Evolutionary conservation across 2,888 invertebrate species (phyloP), one percentile per base, ranked within the genome.

Genomic region (Flexamia atlantica): DNA sequence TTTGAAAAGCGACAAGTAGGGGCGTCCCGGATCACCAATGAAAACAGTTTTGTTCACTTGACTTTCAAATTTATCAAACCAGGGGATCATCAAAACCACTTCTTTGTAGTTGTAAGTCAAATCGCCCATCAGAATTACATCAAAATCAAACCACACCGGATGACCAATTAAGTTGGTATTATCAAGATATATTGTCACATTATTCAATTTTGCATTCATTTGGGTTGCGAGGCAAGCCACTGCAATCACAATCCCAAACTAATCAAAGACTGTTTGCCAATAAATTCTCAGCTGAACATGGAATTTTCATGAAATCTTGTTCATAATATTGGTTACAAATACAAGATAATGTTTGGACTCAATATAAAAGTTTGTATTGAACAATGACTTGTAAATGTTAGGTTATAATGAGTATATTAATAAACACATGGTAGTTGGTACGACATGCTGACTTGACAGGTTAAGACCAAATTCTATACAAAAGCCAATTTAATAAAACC

Each of bases 91-190:
- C 17, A 88, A 76, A 9, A 89, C 90, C 0, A 92, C 92, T 84
- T 93, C 92, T 80, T 92, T 91, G 84, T 92, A 91, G 88, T 95
- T 94, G 88, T 95, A 95, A 87, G 95, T 93, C 91, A 95, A 92
- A 88, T 95, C 95, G 0, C 95, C 95, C 40, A 95, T 90, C 17
- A 95, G 89, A 85, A 95, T 90, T 0, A 92, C 90, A 86, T 94
- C 93, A 88, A 91, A 92, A 10, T 90, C 89, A 0, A 20, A 46
- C 81, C 81, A 81, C 84, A 86, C 1, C 85, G 86, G 5, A 84
- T 64, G 28, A 64, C 84, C 92, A 64, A 93, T 90, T 32, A 92
- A 88, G 88, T 94, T 91, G 5, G 89, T 86, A 23, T 88, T 88
- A 81, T 89, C 90, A 3, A 91, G 90, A 70, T 89, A 88, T n/a